Base-by-base conservation (phyloP, 2,113 vertebrate genomes). In the Chitala chitala region DNA sequence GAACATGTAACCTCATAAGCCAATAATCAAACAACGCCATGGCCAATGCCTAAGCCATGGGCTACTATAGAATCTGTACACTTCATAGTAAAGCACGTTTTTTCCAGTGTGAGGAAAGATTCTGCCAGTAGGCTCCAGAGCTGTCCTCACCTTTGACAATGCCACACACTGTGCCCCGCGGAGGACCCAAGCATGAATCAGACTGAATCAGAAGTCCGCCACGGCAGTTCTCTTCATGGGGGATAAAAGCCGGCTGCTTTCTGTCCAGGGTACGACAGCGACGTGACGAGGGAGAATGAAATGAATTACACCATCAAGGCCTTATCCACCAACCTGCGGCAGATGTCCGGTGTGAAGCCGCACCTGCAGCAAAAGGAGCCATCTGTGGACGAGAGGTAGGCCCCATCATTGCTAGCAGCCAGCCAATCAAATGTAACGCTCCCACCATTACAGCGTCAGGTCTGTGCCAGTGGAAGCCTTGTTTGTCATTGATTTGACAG, bases 301-400 rank as follows among this genome's bases (percentile, higher is more conserved):
- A 93, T 94, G 82, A 94, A 84, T 87, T 98, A 98, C 81, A 95
- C 94, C 92, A 93, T 98, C 83, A 98, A 95, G 92, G 94, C 96
- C 93, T 97, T 98, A 93, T 95, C 95, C 79, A 93, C 93, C 79
- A 98, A 93, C 84, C 92, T 97, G 84, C 92, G 94, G 82, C 93
- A 93, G 51, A 98, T 96, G 95, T 91, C 91, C 71, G 97, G 96
- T 78, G 89, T 95, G 80, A 98, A 98, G 80, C 97, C 97, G 78
- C 96, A 98, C 86, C 80, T 98, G 76, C 97, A 98, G 80, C 92
- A 95, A 78, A 99, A 98, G 81, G 97, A 99, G 80, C 94, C 92
- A 22, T 94, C 95, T 53, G 76, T 93, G 79, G 96, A 98, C 79
- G 97, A 99, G 89, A 96, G 96, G 97, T 99, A 94, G 9, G 66